Evolutionary conservation across 2,888 invertebrate species (phyloP).

Genomic region (Polydrusus pterygomalis): DNA sequence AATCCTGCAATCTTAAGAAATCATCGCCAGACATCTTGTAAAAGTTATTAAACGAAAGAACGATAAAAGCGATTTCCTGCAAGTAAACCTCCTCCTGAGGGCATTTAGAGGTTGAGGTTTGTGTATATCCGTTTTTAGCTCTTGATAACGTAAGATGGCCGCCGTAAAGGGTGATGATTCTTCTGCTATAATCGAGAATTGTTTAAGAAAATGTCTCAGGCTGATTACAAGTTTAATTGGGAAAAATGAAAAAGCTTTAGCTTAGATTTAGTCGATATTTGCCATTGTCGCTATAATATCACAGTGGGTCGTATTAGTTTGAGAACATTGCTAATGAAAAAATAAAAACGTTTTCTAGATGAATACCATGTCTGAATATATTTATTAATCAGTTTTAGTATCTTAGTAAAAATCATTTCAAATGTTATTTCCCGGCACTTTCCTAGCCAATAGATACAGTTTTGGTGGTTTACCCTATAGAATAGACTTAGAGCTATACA

Average conservation of each 20-base stretch:
- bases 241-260: background rate
- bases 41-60: conserved; percentile 6
- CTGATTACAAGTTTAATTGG: background rate
- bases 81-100: background rate
- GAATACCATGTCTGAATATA: too few relatives aligned
- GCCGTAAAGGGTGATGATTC: background rate
- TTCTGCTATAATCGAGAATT: conserved; percentile 3
- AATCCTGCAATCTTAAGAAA: background rate
- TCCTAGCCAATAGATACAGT: too few relatives aligned
- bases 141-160: background rate
- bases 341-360: too few relatives aligned
- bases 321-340: too few relatives aligned
- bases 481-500: too few relatives aligned
- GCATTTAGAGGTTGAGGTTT: conserved; percentile 3
- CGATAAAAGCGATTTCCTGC: conserved; percentile 2
- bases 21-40: conserved; percentile 3
- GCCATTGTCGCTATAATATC: too few relatives aligned
- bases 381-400: too few relatives aligned
- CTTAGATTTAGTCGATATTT: too few relatives aligned
- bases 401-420: too few relatives aligned
- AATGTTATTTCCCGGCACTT: too few relatives aligned
- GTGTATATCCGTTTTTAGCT: conserved; percentile 8
- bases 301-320: too few relatives aligned
- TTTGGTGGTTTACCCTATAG: too few relatives aligned
- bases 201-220: background rate